A percentile compares a stretch with the other conserved stretches of the same genome.
These are phyloP conservation scores for Malthinus flaveolus DNA, from an alignment of 2,888 invertebrate genomes.

Conservation along the genomic window DNA sequence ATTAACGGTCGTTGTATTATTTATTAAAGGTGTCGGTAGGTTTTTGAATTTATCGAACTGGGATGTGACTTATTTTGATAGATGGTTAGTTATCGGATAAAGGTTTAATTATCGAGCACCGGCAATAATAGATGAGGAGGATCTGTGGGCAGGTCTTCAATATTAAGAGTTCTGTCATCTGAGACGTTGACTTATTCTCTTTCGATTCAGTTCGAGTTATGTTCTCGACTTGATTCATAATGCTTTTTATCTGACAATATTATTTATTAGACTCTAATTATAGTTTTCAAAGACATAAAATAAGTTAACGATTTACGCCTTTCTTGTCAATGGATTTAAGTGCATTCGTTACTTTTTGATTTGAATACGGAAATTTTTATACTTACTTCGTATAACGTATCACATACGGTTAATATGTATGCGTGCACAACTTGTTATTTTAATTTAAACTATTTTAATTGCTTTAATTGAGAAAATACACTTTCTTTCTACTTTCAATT, in stretches of 20 bases:
- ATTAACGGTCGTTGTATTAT: not conserved
- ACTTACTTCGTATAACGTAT: too few species aligned
- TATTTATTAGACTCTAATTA: constrained; percentile 46
- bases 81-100: constrained; percentile 24
- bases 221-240: constrained; percentile 39
- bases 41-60: constrained; percentile 24
- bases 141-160: constrained; percentile 40
- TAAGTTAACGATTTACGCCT: constrained; percentile 39
- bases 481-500: not conserved
- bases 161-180: constrained; percentile 42
- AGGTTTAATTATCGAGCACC: constrained; percentile 35
- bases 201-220: constrained; percentile 41
- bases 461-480: not conserved
- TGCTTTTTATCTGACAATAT: constrained; percentile 42
- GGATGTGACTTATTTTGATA: constrained; percentile 41
- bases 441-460: too few species aligned
- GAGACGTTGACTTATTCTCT: constrained; percentile 42
- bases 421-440: too few species aligned
- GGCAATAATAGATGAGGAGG: constrained; percentile 40
- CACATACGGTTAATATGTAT: too few species aligned
- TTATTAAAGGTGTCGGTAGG: constrained; percentile 13
- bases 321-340: constrained; percentile 23
- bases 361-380: not conserved
- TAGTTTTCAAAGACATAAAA: constrained; percentile 46
- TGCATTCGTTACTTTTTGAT: constrained; percentile 1